phyloP scores from a whole-genome alignment of 2,888 invertebrate species.

The Perizoma affinitatum region DNA sequence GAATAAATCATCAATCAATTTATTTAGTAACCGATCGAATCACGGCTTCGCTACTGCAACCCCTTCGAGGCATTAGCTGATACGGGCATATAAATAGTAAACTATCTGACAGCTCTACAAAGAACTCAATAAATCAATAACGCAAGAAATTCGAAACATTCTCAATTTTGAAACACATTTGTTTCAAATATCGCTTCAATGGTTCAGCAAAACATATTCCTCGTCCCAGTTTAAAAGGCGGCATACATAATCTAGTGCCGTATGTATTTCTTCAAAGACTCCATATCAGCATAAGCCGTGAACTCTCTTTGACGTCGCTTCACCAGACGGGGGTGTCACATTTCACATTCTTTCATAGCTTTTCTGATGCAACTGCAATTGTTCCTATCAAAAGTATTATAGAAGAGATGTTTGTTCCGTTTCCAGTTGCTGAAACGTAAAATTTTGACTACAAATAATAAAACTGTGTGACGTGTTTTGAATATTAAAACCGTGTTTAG shows the following conservation, averaged over 20 bases:
- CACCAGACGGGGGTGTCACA: conserved; percentile 53
- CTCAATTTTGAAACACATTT: conserved; percentile 38
- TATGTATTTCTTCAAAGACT: conserved; percentile 66
- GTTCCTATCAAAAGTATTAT: conserved; percentile 56
- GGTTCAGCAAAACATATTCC: conserved; percentile 52
- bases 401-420: conserved; percentile 45
- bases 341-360: conserved; percentile 59
- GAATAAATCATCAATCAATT: conserved; percentile 37
- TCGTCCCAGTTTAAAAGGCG: conserved; percentile 51
- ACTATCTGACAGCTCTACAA: conserved; percentile 39
- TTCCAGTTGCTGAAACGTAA: conserved; percentile 45
- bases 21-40: conserved; percentile 31
- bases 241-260: conserved; percentile 58
- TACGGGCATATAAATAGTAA: conserved; percentile 37
- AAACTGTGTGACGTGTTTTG: conserved; percentile 26
- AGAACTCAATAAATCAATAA: conserved; percentile 41
- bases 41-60: conserved; percentile 28
- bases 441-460: conserved; percentile 32
- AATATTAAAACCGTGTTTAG: conserved; percentile 27
- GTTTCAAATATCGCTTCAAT: conserved; percentile 35
- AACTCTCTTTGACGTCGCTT: conserved; percentile 62
- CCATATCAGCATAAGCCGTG: conserved; percentile 62
- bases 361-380: conserved; percentile 48
- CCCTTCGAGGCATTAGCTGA: conserved; percentile 37
- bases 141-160: conserved; percentile 37